These are phyloP conservation scores for Dicyrtomina minuta DNA, from an alignment of 2,888 invertebrate species.

Conservation along the genomic window DNA sequence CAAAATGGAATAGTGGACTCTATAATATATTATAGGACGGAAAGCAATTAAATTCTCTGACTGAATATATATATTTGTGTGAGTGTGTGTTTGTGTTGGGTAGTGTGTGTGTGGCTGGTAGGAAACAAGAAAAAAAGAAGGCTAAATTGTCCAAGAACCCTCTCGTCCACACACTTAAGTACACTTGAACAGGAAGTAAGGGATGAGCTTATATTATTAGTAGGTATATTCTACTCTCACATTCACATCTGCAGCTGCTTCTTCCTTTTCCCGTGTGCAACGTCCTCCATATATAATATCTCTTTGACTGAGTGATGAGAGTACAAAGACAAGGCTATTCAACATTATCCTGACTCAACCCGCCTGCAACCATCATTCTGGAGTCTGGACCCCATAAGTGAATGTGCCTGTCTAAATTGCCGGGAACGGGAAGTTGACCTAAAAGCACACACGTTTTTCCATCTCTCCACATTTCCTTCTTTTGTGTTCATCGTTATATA, in stretches of 20 bases:
- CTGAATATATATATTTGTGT: too few species aligned
- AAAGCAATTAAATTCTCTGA: neutral
- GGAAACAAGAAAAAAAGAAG: neutral
- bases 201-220: slow-evolving; percentile 11
- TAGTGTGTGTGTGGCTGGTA: neutral
- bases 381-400: too few species aligned
- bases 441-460: too few species aligned
- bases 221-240: neutral
- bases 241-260: too few species aligned
- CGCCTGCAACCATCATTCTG: too few species aligned
- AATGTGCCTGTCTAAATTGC: slow-evolving; percentile 1
- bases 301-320: neutral
- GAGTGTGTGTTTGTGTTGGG: too few species aligned
- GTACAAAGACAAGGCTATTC: neutral
- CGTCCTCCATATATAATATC: neutral
- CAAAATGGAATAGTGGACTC: too few species aligned
- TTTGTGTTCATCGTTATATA: slow-evolving; percentile 5
- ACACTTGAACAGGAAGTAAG: slow-evolving; percentile 27
- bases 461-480: neutral
- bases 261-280: too few species aligned
- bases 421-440: slow-evolving; percentile 19
- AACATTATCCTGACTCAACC: too few species aligned
- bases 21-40: neutral
- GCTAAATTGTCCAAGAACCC: slow-evolving; percentile 14
- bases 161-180: neutral